Evolutionary conservation across 1,140 invertebrate species (phyloP).

Genomic region (Pachyrhynchus sulphureomaculatus): DNA sequence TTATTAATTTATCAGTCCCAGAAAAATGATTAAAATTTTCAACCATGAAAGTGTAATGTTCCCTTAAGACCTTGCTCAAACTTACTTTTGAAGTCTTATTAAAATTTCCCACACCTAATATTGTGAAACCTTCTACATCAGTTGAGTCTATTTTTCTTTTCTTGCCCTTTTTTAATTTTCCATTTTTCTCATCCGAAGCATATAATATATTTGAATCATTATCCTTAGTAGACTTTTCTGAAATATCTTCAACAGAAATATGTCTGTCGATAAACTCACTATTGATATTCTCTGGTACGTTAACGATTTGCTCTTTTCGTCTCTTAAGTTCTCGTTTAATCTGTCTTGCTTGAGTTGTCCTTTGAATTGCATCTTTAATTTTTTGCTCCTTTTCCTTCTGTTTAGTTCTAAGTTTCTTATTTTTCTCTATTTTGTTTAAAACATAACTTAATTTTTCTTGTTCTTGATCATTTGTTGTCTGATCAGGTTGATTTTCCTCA

Average conservation of each 20-base stretch:
- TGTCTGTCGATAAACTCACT: constrained; percentile 36
- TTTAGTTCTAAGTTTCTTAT: constrained; percentile 37
- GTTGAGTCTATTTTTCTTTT: constrained; percentile 31
- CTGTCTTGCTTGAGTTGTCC: constrained; percentile 31
- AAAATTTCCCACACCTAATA: constrained; percentile 40
- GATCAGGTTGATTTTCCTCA: constrained; percentile 16
- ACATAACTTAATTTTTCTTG: constrained; percentile 39
- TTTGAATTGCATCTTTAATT: constrained; percentile 23
- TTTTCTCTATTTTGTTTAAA: constrained; percentile 41
- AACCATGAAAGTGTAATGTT: too few relatives aligned
- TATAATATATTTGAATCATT: not conserved
- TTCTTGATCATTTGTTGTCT: constrained; percentile 35
- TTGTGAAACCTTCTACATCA: constrained; percentile 43
- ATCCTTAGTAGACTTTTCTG: constrained; percentile 1
- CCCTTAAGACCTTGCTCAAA: too few relatives aligned
- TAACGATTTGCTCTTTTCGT: constrained; percentile 20
- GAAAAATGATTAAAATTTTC: too few relatives aligned
- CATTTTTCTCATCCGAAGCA: constrained; percentile 9
- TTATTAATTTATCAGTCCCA: too few relatives aligned
- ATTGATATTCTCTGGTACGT: constrained; percentile 27
- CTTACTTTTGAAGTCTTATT: constrained; percentile 40
- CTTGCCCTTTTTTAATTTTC: constrained; percentile 18
- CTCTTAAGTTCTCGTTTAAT: constrained; percentile 31
- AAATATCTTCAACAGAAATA: constrained; percentile 2
- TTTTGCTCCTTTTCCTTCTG: constrained; percentile 35